Conservation (phyloP, 2,113 vertebrate species). For the Heterochromis multidens region DNA sequence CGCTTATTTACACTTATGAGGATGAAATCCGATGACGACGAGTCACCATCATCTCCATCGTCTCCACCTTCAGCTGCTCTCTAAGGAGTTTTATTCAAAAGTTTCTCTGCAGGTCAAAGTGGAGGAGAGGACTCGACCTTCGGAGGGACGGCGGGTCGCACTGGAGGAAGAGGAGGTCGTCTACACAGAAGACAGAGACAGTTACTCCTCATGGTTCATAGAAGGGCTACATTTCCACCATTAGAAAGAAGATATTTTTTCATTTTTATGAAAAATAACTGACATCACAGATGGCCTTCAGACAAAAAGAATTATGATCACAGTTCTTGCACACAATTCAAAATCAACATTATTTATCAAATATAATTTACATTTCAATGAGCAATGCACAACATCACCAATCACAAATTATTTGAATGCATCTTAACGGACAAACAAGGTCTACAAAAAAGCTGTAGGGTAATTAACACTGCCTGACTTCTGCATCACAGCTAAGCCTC, state of each 20-base stretch:
- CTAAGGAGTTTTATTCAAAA: neutral
- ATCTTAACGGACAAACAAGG: too few relatives aligned
- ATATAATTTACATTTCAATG: too few relatives aligned
- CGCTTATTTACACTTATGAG: neutral
- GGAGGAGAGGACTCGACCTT: conserved; percentile 38
- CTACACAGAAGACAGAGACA: conserved; percentile 23
- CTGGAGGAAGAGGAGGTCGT: conserved; percentile 56
- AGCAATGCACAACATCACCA: too few relatives aligned
- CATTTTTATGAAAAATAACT: too few relatives aligned
- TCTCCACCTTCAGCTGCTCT: neutral
- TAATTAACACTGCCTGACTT: too few relatives aligned
- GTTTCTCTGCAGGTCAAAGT: conserved; percentile 14
- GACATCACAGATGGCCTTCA: too few relatives aligned
- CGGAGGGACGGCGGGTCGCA: conserved; percentile 29
- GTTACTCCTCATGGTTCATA: neutral
- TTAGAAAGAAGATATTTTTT: too few relatives aligned
- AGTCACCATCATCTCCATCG: neutral
- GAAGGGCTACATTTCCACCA: too few relatives aligned
- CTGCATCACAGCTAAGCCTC: too few relatives aligned
- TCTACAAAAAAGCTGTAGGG: too few relatives aligned
- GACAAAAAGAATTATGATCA: neutral
- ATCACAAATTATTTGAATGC: too few relatives aligned
- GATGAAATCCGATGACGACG: neutral
- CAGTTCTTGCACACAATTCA: neutral
- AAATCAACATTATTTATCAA: too few relatives aligned